Evolutionary conservation across 2,888 invertebrate species (phyloP).

Genomic region (Torymus tubicola): DNA sequence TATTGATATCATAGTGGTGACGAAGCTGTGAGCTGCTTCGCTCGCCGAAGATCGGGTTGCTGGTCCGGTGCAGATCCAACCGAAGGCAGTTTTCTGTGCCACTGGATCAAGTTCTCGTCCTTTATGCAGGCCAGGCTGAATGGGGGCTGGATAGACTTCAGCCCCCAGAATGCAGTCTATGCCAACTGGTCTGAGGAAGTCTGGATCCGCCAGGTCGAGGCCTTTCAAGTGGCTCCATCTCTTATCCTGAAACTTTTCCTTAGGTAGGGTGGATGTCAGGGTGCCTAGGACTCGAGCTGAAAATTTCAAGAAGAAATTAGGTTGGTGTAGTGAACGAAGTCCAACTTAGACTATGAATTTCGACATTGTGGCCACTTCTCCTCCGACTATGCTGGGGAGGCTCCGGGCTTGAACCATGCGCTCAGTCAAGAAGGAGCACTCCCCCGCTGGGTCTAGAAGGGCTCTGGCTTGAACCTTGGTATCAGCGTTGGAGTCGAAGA

Average conservation of each 20-base stretch:
- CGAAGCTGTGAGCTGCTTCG: not conserved
- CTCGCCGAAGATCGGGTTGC: too few relatives aligned
- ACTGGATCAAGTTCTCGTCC: not conserved
- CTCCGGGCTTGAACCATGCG: not conserved
- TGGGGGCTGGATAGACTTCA: conserved; percentile 36
- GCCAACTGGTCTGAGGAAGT: conserved; percentile 47
- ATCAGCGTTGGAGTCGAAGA: too few relatives aligned
- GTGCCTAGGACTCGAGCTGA: not conserved
- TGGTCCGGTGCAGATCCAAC: conserved; percentile 36
- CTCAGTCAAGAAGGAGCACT: not conserved
- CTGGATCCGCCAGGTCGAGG: conserved; percentile 46
- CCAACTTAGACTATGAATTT: not conserved
- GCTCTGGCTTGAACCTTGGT: not conserved
- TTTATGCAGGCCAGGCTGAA: conserved; percentile 11
- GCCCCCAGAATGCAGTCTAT: conserved; percentile 49
- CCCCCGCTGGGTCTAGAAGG: not conserved
- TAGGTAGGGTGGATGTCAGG: not conserved
- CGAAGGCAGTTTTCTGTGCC: conserved; percentile 1
- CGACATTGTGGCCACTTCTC: not conserved
- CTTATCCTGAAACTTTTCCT: not conserved
- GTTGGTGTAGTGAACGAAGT: not conserved
- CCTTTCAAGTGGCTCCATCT: not conserved
- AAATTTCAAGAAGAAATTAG: not conserved
- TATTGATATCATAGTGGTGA: not conserved
- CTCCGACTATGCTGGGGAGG: not conserved